Evolutionary conservation across 1,140 invertebrate genomes (phyloP).

Genomic region (Danaus plexippus): DNA sequence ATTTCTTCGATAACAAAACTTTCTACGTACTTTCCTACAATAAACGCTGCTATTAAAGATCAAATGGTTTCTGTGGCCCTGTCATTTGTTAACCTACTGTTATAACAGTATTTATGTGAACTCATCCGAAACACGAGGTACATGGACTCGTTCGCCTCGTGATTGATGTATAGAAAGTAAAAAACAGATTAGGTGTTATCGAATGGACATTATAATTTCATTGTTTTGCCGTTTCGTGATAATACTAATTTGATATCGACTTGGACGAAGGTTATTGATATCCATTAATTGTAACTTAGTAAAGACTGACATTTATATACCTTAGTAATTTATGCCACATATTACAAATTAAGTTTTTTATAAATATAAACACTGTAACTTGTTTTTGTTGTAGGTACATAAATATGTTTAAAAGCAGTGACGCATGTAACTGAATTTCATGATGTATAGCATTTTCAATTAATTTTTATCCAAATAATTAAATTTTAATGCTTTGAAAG

Average conservation of each 20-base stretch:
- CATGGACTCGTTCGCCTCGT: constrained; percentile 36
- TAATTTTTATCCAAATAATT: no score
- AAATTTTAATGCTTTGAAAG: no score
- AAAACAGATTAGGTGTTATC: constrained; percentile 33
- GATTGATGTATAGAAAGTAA: constrained; percentile 64
- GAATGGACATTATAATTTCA: constrained; percentile 33
- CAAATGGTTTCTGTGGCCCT: constrained; percentile 35
- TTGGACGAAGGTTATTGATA: constrained; percentile 3
- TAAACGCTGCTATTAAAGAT: constrained; percentile 15
- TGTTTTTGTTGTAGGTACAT: no score
- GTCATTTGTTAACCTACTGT: constrained; percentile 36
- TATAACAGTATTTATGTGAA: constrained; percentile 49
- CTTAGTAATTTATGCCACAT: no score
- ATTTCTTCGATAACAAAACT: constrained; percentile 5
- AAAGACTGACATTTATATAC: neutral
- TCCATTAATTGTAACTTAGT: neutral
- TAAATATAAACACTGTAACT: no score
- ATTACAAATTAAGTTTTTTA: no score
- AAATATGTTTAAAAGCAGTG: no score
- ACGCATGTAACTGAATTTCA: no score
- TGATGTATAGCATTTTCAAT: no score
- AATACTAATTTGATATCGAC: constrained; percentile 6
- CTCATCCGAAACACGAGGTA: constrained; percentile 41
- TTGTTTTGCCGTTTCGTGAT: constrained; percentile 26
- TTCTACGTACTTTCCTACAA: constrained; percentile 8